Evolutionary conservation across 2,113 vertebrate genomes (phyloP).

Genomic region (Muntiacus muntjak): DNA sequence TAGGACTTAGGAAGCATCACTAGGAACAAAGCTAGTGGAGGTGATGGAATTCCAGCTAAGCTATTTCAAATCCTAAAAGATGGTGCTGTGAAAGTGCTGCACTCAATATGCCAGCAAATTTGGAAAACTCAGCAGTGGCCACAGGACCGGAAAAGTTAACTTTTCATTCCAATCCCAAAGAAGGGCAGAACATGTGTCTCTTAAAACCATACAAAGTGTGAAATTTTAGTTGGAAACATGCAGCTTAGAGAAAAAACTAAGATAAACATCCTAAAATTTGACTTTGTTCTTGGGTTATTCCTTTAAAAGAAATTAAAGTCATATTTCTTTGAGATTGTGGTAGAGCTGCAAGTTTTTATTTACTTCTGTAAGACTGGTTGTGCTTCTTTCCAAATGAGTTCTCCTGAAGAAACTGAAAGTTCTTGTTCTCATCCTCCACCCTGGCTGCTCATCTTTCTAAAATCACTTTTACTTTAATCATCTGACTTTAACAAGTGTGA

Average conservation of each 20-base stretch:
- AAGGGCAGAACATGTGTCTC: not conserved
- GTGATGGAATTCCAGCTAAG: not conserved
- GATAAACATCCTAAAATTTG: not conserved
- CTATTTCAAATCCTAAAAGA: not conserved
- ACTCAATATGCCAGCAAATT: not conserved
- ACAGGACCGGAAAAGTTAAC: not conserved
- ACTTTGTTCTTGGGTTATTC: not conserved
- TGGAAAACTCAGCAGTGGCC: not conserved
- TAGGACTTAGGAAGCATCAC: not conserved
- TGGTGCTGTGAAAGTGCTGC: not conserved
- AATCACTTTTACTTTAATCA: not conserved
- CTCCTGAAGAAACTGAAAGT: not conserved
- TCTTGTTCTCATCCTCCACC: not conserved
- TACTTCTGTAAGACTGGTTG: not conserved
- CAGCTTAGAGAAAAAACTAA: not conserved
- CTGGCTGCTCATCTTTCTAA: not conserved
- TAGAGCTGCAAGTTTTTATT: not conserved
- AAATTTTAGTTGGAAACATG: not conserved
- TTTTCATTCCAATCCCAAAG: not conserved
- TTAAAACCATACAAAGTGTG: not conserved
- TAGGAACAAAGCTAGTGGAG: not conserved
- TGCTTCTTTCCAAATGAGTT: not conserved
- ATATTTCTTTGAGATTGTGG: not conserved
- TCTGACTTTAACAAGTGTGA: not conserved
- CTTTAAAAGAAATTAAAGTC: not conserved